These are phyloP conservation scores for Iguana delicatissima DNA, from an alignment of 2,797 vertebrate genomes.

Conservation along the genomic window DNA sequence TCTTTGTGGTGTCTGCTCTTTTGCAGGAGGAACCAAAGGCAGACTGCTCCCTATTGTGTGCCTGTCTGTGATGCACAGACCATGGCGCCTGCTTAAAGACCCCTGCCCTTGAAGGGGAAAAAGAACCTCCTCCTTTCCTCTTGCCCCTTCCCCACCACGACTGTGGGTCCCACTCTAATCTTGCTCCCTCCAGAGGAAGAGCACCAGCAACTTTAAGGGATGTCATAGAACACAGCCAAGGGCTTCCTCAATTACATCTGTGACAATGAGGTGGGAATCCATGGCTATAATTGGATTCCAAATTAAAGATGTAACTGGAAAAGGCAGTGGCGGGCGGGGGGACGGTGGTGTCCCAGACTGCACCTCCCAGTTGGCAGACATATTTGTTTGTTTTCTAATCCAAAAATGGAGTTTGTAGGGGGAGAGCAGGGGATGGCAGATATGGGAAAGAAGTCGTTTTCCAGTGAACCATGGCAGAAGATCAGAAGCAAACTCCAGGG, in stretches of 20 bases:
- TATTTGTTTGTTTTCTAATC: not conserved
- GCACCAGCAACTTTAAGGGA: not conserved
- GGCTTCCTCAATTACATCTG: slow-evolving; percentile 6
- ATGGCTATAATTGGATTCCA: slow-evolving; percentile 22
- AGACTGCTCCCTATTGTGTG: slow-evolving; percentile 55
- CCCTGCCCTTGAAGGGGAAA: slow-evolving; percentile 12
- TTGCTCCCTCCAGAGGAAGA: rapidly evolving
- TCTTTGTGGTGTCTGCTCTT: slow-evolving; percentile 47
- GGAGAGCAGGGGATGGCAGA: too few relatives aligned
- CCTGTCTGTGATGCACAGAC: slow-evolving; percentile 34
- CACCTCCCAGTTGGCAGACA: not conserved
- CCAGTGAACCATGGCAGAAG: slow-evolving; percentile 5
- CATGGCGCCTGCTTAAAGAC: slow-evolving; percentile 49
- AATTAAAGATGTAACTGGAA: not conserved
- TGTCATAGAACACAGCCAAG: not conserved
- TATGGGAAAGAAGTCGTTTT: not conserved
- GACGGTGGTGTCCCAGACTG: slow-evolving; percentile 11
- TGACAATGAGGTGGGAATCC: slow-evolving; percentile 7
- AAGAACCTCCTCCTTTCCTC: rapidly evolving
- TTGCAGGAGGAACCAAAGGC: slow-evolving; percentile 51
- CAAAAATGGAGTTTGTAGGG: not conserved
- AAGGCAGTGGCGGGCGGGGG: not conserved
- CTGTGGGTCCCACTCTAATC: not conserved
- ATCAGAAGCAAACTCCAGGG: slow-evolving; percentile 25
- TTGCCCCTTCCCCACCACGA: not conserved